Percentiles rank a stretch among this genome's conserved stretches.
phyloP scores from a whole-genome alignment of 2,113 vertebrate genomes.

The Falco punctatus region DNA sequence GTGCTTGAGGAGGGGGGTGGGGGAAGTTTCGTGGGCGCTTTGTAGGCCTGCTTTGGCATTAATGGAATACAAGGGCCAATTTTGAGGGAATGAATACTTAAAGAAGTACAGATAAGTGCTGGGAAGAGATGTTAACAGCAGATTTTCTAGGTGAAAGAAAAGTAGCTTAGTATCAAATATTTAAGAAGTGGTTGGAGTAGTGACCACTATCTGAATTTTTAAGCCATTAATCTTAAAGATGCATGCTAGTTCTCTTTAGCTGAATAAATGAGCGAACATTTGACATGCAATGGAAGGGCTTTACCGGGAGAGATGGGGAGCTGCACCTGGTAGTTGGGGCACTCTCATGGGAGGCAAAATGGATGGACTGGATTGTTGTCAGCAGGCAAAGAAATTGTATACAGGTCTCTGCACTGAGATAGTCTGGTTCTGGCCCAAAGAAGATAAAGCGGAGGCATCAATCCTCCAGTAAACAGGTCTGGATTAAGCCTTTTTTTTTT shows the following conservation, averaged over 20 bases:
- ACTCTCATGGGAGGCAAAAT: not conserved
- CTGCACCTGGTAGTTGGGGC: not conserved
- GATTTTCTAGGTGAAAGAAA: constrained; percentile 40
- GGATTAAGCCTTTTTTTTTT: not conserved
- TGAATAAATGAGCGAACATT: not conserved
- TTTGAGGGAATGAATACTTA: not conserved
- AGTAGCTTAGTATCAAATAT: constrained; percentile 36
- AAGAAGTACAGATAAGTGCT: not conserved
- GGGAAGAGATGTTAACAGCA: constrained; percentile 3
- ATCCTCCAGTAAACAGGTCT: constrained; percentile 20
- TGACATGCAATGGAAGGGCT: not conserved
- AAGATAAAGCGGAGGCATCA: constrained; percentile 30
- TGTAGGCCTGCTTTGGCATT: not conserved
- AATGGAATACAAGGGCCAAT: not conserved
- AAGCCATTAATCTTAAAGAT: not conserved
- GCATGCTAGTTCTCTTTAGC: not conserved
- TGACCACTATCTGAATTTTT: not conserved
- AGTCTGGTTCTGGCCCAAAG: not conserved
- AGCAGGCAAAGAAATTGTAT: not conserved
- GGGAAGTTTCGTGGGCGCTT: not conserved
- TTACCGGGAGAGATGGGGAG: not conserved
- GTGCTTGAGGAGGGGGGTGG: not conserved
- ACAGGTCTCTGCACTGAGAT: not conserved
- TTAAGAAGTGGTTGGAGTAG: not conserved
- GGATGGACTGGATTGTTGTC: constrained; percentile 1